Base-by-base conservation (phyloP, 2,888 invertebrate species). In the Aporophyla nigra region DNA sequence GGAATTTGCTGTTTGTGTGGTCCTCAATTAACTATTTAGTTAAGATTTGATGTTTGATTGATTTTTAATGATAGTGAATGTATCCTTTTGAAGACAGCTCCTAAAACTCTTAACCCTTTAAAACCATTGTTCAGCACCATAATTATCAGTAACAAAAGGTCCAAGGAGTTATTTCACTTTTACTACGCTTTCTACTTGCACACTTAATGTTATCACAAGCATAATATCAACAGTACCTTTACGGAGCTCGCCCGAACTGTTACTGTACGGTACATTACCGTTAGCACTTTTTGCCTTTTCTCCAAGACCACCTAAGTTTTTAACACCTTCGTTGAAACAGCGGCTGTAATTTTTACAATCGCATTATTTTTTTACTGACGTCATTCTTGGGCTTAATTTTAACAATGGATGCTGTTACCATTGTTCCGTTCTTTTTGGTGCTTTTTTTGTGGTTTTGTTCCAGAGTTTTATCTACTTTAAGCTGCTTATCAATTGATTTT, bases 231-330 rank as follows among this genome's bases (percentile, higher is more conserved):
- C 80, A 73, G 63, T 81, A 72, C 74, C 73, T 76, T 81, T 83
- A 71, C 66, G 19, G 65, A 80, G 76, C 68, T 76, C 58, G 66
- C 68, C 73, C 69, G 69, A 80, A 86, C 89, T 85, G 88, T 90
- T 86, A 87, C 80, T 80, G 77, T 84, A 87, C 86, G 80, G 87
- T 90, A 90, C 79, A 85, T 85, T 83, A 88, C 90, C 87, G 91
- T 89, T 91, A 87, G 59, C 70, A 80, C 83, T 87, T 88, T 87
- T 89, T 86, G 81, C 78, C 70, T 83, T 83, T 79, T 76, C 82
- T 85, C 76, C 67, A 74, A 84, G 90, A 88, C 90, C 90, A 90
- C 89, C 91, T 86, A 88, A 78, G 84, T 73, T 86, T 78, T 90
- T 77, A 80, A 83, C 85, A 87, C 83, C 84, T 84, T 77, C 78